Base-by-base conservation (phyloP, 2,888 invertebrate species). In the Drosophila longiperda region DNA sequence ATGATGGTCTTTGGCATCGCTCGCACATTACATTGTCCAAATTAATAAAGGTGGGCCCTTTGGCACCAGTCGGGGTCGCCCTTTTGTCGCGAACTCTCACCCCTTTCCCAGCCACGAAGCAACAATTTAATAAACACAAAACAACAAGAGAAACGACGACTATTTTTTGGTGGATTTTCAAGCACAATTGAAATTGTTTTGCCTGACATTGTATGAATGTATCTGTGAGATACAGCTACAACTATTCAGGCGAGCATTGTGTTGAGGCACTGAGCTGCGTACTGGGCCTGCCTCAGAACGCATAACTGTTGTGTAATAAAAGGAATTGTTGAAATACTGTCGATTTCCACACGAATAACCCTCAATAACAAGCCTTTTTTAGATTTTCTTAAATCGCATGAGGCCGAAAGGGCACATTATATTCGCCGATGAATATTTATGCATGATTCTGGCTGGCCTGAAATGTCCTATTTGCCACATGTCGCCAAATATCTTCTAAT, bases 11-110 rank as follows among this genome's bases (percentile, higher is more conserved):
- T 52, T 20, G 54, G 36, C 17, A 17, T 36, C 36, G 15, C 53
- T 36, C 15, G 26, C 70, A 70, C 70, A 80, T 83, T 80, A 76
- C 79, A 73, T 73, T 81, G 83, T 80, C 71, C 71, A 81, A 84
- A 89, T 88, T 88, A 88, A 89, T 90, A 88, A 88, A 89, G 85
- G 85, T 89, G 81, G 68, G 55, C 64, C 55, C 38, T 50, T 40
- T 60, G 48, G 52, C 45, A 57, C 59, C 58, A 29, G 55, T 48
- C 59, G 45, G 58, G 61, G 48, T 62, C 48, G 65, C 55, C 38
- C 68, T 71, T 71, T 81, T 57, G 57, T 40, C 40, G 9, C 15
- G 60, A 66, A 38, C 71, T 69, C 74, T 83, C 78, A 89, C 82
- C 80, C 83, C 78, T 81, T 78, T 79, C 53, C 40, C 33, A 34